Evolutionary conservation across 2,113 vertebrate genomes (phyloP).

Genomic region (Eurystomus gularis): DNA sequence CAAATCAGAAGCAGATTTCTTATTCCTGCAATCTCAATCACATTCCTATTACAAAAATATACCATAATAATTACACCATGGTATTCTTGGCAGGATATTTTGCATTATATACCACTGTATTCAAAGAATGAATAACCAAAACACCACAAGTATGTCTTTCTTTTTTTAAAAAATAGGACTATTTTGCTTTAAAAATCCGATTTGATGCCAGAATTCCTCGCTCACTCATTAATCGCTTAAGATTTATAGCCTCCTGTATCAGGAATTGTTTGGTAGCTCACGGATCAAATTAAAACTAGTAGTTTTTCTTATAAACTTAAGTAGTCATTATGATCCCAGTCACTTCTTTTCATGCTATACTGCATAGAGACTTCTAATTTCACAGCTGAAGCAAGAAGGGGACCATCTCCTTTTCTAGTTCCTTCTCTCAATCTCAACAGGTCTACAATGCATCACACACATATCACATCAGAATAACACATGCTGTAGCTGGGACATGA

Average conservation of each 20-base stretch:
- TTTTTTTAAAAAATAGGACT: not conserved
- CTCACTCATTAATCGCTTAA: not conserved
- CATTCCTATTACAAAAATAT: constrained; percentile 61
- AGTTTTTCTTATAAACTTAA: not conserved
- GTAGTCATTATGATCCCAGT: not conserved
- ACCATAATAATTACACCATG: constrained; percentile 16
- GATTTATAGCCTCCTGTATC: not conserved
- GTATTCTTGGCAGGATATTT: constrained; percentile 58
- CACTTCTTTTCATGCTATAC: not conserved
- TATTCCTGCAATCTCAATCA: constrained; percentile 27
- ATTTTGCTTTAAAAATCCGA: constrained; percentile 14
- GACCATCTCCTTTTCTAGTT: not conserved
- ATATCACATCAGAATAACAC: not conserved
- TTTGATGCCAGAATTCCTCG: not conserved
- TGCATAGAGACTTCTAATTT: not conserved
- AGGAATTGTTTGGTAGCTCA: not conserved
- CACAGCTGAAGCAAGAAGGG: not conserved
- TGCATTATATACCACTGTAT: constrained; percentile 47
- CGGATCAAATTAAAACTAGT: not conserved
- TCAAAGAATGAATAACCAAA: constrained; percentile 54
- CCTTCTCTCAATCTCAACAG: not conserved
- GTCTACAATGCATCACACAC: not conserved
- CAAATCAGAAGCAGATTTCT: constrained; percentile 63
- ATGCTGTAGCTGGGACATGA: fast-evolving
- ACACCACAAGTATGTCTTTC: constrained; percentile 16